Evolutionary conservation across 2,113 vertebrate species (phyloP), one percentile per base, ranked within the genome.

Genomic region (Scatophagus argus): DNA sequence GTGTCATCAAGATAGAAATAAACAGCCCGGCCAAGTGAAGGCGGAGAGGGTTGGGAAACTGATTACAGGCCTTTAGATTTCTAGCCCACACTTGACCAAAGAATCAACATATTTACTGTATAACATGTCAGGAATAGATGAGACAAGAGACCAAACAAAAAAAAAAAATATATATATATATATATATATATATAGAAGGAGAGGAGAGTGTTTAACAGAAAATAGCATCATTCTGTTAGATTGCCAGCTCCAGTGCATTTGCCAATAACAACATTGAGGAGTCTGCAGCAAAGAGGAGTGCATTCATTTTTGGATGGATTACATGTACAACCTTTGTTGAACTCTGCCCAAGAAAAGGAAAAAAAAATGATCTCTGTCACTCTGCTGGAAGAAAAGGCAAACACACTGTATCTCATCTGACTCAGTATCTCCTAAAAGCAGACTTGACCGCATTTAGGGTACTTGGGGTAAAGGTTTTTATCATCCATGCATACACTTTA

Each of bases 21-120:
- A 90, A 92, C 88, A 88, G 82, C 34, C 69, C 46, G 79, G 78
- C 72, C 71, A 27, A 75, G 83, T 29, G 56, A 84, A 83, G 83
- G 87, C 84, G 74, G 79, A 58, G 84, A 88, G 82, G 87, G 91
- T 89, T 88, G 77, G 84, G 84, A 88, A 89, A 82, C 81, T 94
- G 89, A 94, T 93, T 94, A 94, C 89, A 93, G 88, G 84, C 88
- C 87, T 87, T 78, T n/a, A 71, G 65, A 89, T 89, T 85, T 85
- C 58, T 14, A 78, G 69, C 87, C 90, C 87, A 88, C 89, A 88
- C 75, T 90, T 81, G 78, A 91, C 91, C 89, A 85, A 87, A 85
- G 74, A 87, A 89, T 92, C 87, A 88, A 87, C 89, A 84, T 87
- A 87, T 90, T 90, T 81, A 67, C 84, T 68, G 85, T 85, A 79